Conservation (phyloP, 2,888 invertebrate genomes). For the Apomyelois bistriatella region DNA sequence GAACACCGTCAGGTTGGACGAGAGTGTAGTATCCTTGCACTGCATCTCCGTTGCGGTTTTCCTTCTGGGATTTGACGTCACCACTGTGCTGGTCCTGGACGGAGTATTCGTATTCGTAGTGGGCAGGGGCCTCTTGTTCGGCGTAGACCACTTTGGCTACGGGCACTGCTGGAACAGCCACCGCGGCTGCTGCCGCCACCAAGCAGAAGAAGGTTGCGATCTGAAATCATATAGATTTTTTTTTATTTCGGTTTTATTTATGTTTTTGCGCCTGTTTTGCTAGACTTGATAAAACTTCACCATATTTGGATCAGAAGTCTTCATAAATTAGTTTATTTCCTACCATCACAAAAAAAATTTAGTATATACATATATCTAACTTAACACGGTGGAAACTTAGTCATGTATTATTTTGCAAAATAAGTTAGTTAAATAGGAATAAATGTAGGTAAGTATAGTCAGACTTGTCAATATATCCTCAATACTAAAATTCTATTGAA, state of each 20-base stretch:
- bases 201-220: conserved; percentile 41
- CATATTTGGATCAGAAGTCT: too few relatives aligned
- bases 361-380: too few relatives aligned
- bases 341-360: too few relatives aligned
- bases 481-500: too few relatives aligned
- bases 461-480: too few relatives aligned
- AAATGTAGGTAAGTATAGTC: too few relatives aligned
- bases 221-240: conserved; percentile 28
- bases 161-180: conserved; percentile 39
- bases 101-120: conserved; percentile 69
- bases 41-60: conserved; percentile 60
- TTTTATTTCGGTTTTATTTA: not conserved
- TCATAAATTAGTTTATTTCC: too few relatives aligned
- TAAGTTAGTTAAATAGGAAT: too few relatives aligned
- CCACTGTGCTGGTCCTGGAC: conserved; percentile 66
- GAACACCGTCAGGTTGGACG: conserved; percentile 69
- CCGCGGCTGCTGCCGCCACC: conserved; percentile 45
- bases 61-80: conserved; percentile 70
- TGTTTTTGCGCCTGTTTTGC: too few relatives aligned
- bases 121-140: conserved; percentile 56
- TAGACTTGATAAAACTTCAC: too few relatives aligned
- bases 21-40: conserved; percentile 72
- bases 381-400: too few relatives aligned
- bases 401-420: too few relatives aligned
- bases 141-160: conserved; percentile 51